Conservation (phyloP, 2,113 vertebrate species). For the Melierax canorus region DNA sequence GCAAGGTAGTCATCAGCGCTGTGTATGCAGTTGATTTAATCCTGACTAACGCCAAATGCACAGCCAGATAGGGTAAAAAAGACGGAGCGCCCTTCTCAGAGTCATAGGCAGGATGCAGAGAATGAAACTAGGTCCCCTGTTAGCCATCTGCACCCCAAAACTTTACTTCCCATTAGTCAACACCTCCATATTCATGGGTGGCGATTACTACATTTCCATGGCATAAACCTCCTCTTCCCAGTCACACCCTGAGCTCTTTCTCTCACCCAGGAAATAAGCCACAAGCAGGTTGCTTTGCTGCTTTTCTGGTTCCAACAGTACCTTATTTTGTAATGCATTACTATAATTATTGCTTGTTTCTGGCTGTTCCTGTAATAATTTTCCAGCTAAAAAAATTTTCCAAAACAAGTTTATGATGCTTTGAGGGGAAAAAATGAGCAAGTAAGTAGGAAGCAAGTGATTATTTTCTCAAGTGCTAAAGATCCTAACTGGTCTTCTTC, state of each 20-base stretch:
- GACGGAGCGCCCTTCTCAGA: neutral
- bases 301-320: slow-evolving; percentile 4
- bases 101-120: neutral
- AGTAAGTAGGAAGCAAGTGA: neutral
- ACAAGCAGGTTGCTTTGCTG: neutral
- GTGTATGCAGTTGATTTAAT: neutral
- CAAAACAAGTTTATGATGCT: neutral
- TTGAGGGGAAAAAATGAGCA: neutral
- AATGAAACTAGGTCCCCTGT: neutral
- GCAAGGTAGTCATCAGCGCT: neutral
- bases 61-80: neutral
- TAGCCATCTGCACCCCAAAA: neutral
- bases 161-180: neutral
- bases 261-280: neutral
- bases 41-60: neutral
- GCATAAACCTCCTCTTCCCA: slow-evolving; percentile 7
- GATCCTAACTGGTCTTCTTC: neutral
- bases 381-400: neutral
- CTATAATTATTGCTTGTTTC: neutral
- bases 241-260: slow-evolving; percentile 4
- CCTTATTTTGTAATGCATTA: neutral
- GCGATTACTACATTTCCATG: neutral
- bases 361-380: neutral
- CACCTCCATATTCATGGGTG: neutral
- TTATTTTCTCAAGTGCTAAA: neutral